Conservation (phyloP, 64 coral and sea anemone genomes). For the Hydrozoanthus tunicans region DNA sequence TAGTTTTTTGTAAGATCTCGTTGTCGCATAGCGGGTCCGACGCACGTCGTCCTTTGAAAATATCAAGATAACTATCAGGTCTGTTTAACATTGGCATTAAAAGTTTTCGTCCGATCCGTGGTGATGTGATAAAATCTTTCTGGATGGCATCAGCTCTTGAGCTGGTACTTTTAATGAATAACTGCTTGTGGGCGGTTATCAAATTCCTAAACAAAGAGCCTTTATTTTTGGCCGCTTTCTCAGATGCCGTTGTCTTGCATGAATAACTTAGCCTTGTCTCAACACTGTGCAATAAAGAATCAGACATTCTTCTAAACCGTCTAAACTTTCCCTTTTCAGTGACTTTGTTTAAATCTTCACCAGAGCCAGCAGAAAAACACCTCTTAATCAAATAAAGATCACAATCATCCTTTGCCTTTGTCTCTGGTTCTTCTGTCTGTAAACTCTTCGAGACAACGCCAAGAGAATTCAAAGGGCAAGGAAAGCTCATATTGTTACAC, state of each 20-base stretch:
- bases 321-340: not conserved
- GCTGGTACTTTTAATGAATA: slow-evolving; percentile 29
- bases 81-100: slow-evolving; percentile 48
- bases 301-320: slow-evolving; percentile 22
- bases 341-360: not conserved
- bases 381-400: slow-evolving; percentile 43
- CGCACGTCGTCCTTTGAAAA: slow-evolving; percentile 10
- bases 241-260: not conserved
- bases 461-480: not conserved
- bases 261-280: slow-evolving; percentile 18
- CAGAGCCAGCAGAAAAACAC: slow-evolving; percentile 21
- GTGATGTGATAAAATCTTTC: slow-evolving; percentile 17
- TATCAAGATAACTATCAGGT: slow-evolving; percentile 17
- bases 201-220: slow-evolving; percentile 3
- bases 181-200: not conserved
- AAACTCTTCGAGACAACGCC: not conserved
- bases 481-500: not conserved
- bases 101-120: slow-evolving; percentile 39
- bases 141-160: not conserved
- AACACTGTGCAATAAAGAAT: slow-evolving; percentile 27
- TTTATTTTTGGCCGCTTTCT: slow-evolving; percentile 2
- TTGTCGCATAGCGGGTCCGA: not conserved
- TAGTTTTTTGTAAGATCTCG: not conserved
- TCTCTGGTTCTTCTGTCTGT: not conserved
- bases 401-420: not conserved